Percentiles rank a stretch among this genome's conserved stretches.
Conservation (phyloP, 2,113 vertebrate species). For the Charadrius vociferus region DNA sequence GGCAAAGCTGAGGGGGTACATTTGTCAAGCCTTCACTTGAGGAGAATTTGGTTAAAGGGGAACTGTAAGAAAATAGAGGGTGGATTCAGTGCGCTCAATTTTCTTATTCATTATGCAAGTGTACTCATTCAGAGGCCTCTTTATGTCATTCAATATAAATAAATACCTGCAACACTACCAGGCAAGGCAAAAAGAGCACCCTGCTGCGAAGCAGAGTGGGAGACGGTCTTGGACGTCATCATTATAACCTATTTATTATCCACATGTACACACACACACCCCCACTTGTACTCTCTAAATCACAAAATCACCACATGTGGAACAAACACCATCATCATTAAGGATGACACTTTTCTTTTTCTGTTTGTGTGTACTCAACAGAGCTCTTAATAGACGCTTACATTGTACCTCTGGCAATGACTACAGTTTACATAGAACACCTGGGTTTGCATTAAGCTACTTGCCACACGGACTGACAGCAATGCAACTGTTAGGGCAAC, state of each 20-base stretch:
- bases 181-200: neutral
- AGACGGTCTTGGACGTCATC: neutral
- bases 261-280: neutral
- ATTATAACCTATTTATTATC: neutral
- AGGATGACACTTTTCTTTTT: neutral
- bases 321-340: neutral
- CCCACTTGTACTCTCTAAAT: neutral
- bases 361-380: neutral
- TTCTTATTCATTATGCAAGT: neutral
- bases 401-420: neutral
- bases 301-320: neutral
- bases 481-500: neutral
- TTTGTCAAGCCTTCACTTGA: neutral
- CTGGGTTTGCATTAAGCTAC: neutral
- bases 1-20: neutral
- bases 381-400: neutral
- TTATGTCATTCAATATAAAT: neutral
- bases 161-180: neutral
- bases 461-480: neutral
- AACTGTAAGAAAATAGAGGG: neutral
- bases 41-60: neutral
- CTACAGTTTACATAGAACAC: neutral
- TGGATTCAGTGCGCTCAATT: neutral
- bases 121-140: neutral
- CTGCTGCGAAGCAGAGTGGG: neutral